A percentile compares a stretch with the other conserved stretches of the same genome.
These are phyloP conservation scores for Poecile atricapillus DNA, from an alignment of 2,113 vertebrate species.

Conservation along the genomic window DNA sequence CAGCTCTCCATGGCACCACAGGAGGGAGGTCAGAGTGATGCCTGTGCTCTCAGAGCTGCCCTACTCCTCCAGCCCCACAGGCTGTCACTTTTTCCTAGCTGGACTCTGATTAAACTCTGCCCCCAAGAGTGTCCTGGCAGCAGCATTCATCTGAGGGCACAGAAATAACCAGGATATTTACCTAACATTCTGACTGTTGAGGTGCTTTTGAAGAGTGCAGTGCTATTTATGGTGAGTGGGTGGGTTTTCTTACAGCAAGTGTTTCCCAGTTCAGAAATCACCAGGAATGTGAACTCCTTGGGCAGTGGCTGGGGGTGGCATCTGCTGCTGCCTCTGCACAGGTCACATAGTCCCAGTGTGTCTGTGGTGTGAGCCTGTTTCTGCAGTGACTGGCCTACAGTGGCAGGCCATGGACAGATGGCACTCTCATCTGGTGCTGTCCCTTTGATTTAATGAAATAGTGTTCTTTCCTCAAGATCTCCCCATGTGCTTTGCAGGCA, in stretches of 20 bases:
- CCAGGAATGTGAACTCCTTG: accelerated
- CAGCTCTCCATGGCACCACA: neutral
- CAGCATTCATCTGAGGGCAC: neutral
- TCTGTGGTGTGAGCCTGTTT: neutral
- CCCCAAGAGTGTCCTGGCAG: neutral
- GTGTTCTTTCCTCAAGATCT: neutral
- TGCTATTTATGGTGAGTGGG: neutral
- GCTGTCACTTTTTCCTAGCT: neutral
- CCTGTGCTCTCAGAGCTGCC: neutral
- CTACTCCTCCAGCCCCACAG: neutral
- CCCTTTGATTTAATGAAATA: neutral
- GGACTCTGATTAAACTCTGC: neutral
- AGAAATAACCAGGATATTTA: neutral
- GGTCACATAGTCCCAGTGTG: neutral
- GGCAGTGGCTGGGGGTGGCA: neutral
- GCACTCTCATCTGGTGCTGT: neutral
- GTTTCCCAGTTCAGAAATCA: neutral
- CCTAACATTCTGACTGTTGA: neutral
- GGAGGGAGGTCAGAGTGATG: neutral
- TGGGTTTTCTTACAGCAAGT: neutral
- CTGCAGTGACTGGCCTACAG: neutral
- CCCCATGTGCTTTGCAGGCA: neutral
- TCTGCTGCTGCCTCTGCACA: neutral
- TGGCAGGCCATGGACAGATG: neutral
- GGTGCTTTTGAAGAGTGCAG: neutral